Evolutionary conservation across 2,888 invertebrate species (phyloP), one percentile per base, ranked within the genome.

Genomic region (Papilio gigon): DNA sequence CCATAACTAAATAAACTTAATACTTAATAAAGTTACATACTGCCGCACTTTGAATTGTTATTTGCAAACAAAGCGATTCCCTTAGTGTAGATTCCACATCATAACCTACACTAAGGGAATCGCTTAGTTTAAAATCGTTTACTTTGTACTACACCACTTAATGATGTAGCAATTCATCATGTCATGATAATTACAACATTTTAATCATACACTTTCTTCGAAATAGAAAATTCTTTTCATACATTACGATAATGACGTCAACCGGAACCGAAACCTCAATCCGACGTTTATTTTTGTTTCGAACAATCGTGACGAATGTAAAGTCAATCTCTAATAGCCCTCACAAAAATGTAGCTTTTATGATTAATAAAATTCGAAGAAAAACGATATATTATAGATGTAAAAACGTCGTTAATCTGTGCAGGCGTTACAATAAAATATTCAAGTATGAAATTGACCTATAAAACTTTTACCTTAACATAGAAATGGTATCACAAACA

Each of bases 291-390:
- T 44, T 63, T 47, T 40, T 12, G 22, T 30, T 56, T 30, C 30
- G 30, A 30, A 27, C 30, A 17, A 56, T 30, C 53, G 9, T 56
- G 53, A 56, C 53, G 53, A 56, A 12, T 50, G 14, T 50, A 50
- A 56, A 56, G 17, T 12, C 53, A 33, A 59, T 44, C 14, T 44
- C 12, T 67, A 14, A 60, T 35, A 67, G 61, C 53, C 47, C 35
- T 65, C 66, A 27, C 61, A 61, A 30, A 61, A 61, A 61, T 61
- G 20, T 53, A 14, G 22, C 22, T 67, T 66, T 61, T 53, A 61
- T 61, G 61, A 61, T n/a, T 53, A 30, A 40, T 67, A 61, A 61
- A 67, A 67, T 37, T 50, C 50, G 4, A 47, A 47, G 59, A 53
- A 66, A 44, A 66, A 33, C 65, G 44, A 44, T 44, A 58, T 44